Percentiles rank a stretch among this genome's conserved stretches.
These are phyloP conservation scores for Oostethus manadensis DNA, from an alignment of 2,113 vertebrate genomes.

Conservation along the genomic window DNA sequence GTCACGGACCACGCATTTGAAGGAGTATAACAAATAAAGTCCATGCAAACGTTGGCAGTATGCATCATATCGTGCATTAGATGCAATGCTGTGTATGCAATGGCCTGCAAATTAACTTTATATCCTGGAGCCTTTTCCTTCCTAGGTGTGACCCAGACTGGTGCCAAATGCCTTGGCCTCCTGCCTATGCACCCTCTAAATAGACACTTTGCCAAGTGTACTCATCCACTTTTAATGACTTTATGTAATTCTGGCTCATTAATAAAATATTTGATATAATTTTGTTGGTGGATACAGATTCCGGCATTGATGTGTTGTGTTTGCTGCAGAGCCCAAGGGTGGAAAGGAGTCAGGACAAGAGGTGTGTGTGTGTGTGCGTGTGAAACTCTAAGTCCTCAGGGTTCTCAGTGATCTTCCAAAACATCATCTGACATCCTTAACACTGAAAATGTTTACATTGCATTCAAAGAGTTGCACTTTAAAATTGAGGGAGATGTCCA, in stretches of 20 bases:
- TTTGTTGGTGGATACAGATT: conserved; percentile 53
- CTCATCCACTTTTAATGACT: conserved; percentile 72
- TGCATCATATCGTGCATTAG: conserved; percentile 1
- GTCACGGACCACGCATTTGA: conserved; percentile 20
- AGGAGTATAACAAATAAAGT: conserved; percentile 30
- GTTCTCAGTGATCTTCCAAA: conserved; percentile 45
- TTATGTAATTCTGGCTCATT: conserved; percentile 66
- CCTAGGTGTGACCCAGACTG: conserved; percentile 45
- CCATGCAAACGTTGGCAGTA: conserved; percentile 1
- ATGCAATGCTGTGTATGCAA: conserved; percentile 8
- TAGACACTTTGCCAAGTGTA: conserved; percentile 49
- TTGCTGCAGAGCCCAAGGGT: conserved; percentile 40
- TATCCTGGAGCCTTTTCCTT: conserved; percentile 24
- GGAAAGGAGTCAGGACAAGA: conserved; percentile 33
- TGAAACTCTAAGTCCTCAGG: conserved; percentile 51
- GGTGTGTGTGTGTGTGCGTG: conserved; percentile 17
- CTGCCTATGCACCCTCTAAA: conserved; percentile 40
- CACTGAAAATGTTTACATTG: conserved; percentile 44
- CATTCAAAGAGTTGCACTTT: conserved; percentile 29
- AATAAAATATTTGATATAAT: conserved; percentile 68
- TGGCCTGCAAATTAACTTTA: conserved; percentile 13
- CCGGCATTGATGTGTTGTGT: conserved; percentile 50
- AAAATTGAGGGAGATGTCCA: conserved; percentile 40
- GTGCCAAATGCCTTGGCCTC: conserved; percentile 47
- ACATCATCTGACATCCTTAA: conserved; percentile 53